These are phyloP conservation scores for Eupsittula cactorum DNA, from an alignment of 2,113 vertebrate genomes.

Conservation along the genomic window DNA sequence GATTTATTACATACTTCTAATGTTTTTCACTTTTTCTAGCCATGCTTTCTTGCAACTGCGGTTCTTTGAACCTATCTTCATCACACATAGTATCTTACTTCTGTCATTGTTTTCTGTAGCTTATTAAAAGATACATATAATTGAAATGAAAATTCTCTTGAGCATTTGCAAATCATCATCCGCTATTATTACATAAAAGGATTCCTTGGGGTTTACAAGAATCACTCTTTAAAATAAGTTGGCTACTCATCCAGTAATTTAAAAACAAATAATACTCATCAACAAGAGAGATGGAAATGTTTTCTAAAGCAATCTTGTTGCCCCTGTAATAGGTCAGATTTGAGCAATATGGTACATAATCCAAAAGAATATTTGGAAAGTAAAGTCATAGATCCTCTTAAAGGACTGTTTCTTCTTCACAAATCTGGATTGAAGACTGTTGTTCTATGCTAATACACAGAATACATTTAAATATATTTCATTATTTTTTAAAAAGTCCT, in stretches of 20 bases:
- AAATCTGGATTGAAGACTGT: neutral
- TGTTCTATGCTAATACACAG: neutral
- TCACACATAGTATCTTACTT: neutral
- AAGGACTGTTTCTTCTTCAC: neutral
- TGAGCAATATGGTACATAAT: neutral
- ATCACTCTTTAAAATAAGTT: neutral
- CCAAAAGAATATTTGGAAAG: neutral
- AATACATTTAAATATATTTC: neutral
- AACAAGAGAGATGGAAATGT: neutral
- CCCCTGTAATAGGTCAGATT: slow-evolving; percentile 7
- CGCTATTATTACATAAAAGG: neutral
- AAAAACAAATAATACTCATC: neutral
- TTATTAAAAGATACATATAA: neutral
- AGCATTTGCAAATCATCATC: neutral
- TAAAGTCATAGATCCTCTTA: neutral
- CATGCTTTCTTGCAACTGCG: neutral
- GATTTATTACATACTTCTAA: neutral
- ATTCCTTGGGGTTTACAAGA: neutral
- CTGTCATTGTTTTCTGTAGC: neutral
- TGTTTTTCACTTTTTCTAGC: neutral
- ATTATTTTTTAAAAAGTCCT: neutral
- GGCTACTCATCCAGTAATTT: neutral
- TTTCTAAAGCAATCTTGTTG: neutral
- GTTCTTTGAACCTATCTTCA: neutral
- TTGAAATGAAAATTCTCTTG: neutral